Base-by-base conservation (phyloP, 2,113 vertebrate species). In the Thermophis baileyi region DNA sequence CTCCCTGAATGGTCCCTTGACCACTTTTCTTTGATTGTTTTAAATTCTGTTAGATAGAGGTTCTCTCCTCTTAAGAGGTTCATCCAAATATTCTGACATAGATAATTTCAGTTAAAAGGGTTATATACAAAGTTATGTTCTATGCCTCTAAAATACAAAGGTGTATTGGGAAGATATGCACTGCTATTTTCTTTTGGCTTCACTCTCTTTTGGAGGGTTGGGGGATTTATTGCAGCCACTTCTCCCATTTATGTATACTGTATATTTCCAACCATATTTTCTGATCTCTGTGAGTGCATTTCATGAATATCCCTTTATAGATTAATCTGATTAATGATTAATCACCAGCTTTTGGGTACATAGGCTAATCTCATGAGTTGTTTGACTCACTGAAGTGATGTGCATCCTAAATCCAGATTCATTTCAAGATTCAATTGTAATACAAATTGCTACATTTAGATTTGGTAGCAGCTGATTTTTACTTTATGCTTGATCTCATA, bases 311-410 rank as follows among this genome's bases (percentile, higher is more conserved):
- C 92, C 54, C 40, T 89, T 85, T 93, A n/a, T 90, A 54, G 30
- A 90, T 90, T 93, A 90, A 89, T 93, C 88, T 93, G 92, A 93
- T 93, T 93, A 93, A 93, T 85, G 69, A 57, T 89, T 90, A 89
- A 90, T 90, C 88, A 90, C 22, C 54, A 30, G 92, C 44, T 90
- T 90, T 50, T 60, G 74, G 74, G 69, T 86, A 90, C 88, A 60
- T 74, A 90, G 74, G 53, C 44, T 86, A 90, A 85, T 90, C 74
- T 93, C 88, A 25, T 90, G 74, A 90, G 74, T 86, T 60, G 53
- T 35, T 85, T 60, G 88, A 93, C 74, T 93, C 74, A 86, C 49
- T 90, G 88, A 90, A 30, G 44, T 85, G n/a, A 90, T 60, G 69
- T 81, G 25, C 50, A 46, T 92, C 35, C 87, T 27, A 89, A 92